These are phyloP conservation scores for Campoplex nolae DNA, from an alignment of 2,888 invertebrate genomes.

Conservation along the genomic window DNA sequence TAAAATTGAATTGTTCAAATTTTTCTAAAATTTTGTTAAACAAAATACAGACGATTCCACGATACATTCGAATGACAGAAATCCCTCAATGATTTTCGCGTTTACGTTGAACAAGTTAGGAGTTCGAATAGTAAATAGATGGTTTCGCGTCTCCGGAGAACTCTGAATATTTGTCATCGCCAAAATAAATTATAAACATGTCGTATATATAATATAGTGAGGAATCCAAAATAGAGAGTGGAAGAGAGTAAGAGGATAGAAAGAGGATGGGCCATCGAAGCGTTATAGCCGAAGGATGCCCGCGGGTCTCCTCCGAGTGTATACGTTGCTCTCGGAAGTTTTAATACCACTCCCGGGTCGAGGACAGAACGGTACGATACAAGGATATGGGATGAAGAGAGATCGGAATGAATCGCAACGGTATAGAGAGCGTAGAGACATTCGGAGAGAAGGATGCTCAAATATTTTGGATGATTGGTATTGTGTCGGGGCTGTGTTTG, in stretches of 20 bases:
- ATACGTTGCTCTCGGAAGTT: conserved; percentile 79
- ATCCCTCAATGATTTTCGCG: neutral
- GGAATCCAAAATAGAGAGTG: conserved; percentile 38
- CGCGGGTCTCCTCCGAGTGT: conserved; percentile 72
- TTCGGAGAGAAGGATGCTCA: conserved; percentile 66
- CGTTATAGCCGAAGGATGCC: conserved; percentile 74
- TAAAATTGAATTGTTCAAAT: too few species aligned
- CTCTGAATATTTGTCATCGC: conserved; percentile 57
- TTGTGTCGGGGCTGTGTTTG: conserved; percentile 78
- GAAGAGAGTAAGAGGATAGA: conserved; percentile 59
- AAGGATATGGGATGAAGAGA: conserved; percentile 69
- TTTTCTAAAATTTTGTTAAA: too few species aligned
- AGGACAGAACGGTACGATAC: conserved; percentile 43
- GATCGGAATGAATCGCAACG: conserved; percentile 54
- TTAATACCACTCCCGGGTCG: conserved; percentile 82
- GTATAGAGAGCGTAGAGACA: conserved; percentile 54
- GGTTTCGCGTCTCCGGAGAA: conserved; percentile 37
- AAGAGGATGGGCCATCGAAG: conserved; percentile 57
- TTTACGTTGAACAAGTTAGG: neutral
- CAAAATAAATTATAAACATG: conserved; percentile 50
- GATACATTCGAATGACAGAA: neutral
- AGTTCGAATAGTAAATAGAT: conserved; percentile 33
- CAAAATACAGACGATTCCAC: neutral
- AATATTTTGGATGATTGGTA: conserved; percentile 84
- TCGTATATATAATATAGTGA: conserved; percentile 17